A percentile compares a stretch with the other conserved stretches of the same genome.
phyloP scores from a whole-genome alignment of 30 jellyfish, hydroid and myxozoan genomes.

The Pelagia noctiluca region DNA sequence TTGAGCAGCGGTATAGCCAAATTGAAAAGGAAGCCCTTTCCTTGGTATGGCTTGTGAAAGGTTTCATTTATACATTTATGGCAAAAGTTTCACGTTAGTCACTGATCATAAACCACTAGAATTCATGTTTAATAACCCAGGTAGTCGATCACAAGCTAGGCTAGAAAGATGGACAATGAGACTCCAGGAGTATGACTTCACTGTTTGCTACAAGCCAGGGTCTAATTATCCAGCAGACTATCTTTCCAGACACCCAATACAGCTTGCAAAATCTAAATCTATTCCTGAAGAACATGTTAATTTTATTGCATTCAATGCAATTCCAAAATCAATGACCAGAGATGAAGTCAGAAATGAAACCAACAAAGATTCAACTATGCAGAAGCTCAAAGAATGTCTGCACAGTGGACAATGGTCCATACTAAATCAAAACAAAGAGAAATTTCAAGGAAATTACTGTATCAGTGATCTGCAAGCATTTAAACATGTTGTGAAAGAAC shows the following conservation, averaged over 20 bases:
- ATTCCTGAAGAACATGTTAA: conserved; percentile 43
- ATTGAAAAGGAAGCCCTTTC: conserved; percentile 53
- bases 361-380: conserved; percentile 6
- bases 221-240: conserved; percentile 40
- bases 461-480: neutral
- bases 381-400: neutral
- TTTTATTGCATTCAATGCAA: conserved; percentile 5
- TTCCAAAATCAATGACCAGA: conserved; percentile 38
- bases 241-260: conserved; percentile 48
- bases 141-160: conserved; percentile 28
- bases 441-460: neutral
- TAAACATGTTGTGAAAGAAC: neutral
- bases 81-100: conserved; percentile 13
- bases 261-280: neutral
- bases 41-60: conserved; percentile 47
- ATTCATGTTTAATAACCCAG: neutral
- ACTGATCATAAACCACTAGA: conserved; percentile 55
- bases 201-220: conserved; percentile 25
- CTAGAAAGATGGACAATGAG: conserved; percentile 33
- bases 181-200: conserved; percentile 20
- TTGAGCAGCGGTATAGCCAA: conserved; percentile 43
- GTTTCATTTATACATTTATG: conserved; percentile 18
- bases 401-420: conserved; percentile 15
- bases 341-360: conserved; percentile 38
- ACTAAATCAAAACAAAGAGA: conserved; percentile 4